These are phyloP conservation scores for Cerceris rybyensis DNA, from an alignment of 2,888 invertebrate genomes.

Conservation along the genomic window DNA sequence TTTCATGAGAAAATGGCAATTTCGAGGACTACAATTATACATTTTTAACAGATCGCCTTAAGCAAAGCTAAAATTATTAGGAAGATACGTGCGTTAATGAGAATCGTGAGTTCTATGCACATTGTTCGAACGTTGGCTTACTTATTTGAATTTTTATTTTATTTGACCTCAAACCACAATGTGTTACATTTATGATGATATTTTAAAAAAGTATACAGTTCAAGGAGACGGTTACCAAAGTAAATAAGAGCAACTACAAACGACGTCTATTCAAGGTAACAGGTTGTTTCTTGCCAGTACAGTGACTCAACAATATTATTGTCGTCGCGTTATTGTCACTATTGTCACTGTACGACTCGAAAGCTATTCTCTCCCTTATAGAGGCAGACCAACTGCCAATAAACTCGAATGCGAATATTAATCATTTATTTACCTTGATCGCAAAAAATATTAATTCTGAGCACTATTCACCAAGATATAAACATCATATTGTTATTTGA, in stretches of 20 bases:
- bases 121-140: no score
- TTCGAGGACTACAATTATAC: no score
- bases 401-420: constrained; percentile 40
- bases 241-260: constrained; percentile 57
- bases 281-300: constrained; percentile 43
- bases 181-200: background rate
- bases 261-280: constrained; percentile 26
- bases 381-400: constrained; percentile 31
- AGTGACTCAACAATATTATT: constrained; percentile 64
- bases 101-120: no score
- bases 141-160: no score
- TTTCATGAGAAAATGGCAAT: no score
- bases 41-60: no score
- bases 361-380: constrained; percentile 48
- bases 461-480: background rate
- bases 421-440: constrained; percentile 27
- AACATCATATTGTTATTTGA: no score
- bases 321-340: constrained; percentile 61
- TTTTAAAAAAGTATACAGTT: background rate
- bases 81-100: no score
- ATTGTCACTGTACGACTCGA: constrained; percentile 34
- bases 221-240: constrained; percentile 4
- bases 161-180: no score
- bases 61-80: no score
- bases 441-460: constrained; percentile 14